phyloP scores from a whole-genome alignment of 2,888 invertebrate species.

The Clepsis dumicolana region DNA sequence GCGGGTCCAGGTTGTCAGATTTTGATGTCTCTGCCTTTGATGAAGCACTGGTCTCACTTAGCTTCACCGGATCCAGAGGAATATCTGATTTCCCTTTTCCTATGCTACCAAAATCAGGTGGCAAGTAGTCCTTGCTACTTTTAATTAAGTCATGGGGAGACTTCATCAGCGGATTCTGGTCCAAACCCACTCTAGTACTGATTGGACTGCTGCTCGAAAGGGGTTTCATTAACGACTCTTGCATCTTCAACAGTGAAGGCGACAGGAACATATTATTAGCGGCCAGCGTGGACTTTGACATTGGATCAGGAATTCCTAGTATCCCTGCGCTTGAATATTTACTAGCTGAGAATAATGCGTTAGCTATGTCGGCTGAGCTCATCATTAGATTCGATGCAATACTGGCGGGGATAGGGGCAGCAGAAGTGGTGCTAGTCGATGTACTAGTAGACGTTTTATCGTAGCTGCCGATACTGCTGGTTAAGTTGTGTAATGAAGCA shows the following conservation, averaged over 20 bases:
- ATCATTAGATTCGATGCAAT: conserved; percentile 88
- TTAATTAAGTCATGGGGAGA: conserved; percentile 77
- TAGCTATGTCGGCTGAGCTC: conserved; percentile 88
- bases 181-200: conserved; percentile 75
- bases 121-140: conserved; percentile 79
- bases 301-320: conserved; percentile 90
- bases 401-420: conserved; percentile 81
- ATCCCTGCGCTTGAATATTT: conserved; percentile 88
- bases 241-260: conserved; percentile 90
- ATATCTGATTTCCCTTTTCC: conserved; percentile 82
- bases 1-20: conserved; percentile 65
- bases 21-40: conserved; percentile 83
- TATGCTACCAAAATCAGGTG: conserved; percentile 85
- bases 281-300: conserved; percentile 91
- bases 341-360: conserved; percentile 88
- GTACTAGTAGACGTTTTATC: conserved; percentile 81
- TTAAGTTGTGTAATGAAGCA: conserved; percentile 77
- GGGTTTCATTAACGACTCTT: conserved; percentile 87
- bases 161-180: conserved; percentile 78
- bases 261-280: conserved; percentile 93
- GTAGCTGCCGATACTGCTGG: conserved; percentile 72
- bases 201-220: conserved; percentile 86
- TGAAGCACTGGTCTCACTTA: conserved; percentile 72
- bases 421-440: conserved; percentile 79
- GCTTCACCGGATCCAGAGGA: conserved; percentile 72